Evolutionary conservation across 2,797 vertebrate genomes (phyloP), one percentile per base, ranked within the genome.

Genomic region (Botia kubotai): DNA sequence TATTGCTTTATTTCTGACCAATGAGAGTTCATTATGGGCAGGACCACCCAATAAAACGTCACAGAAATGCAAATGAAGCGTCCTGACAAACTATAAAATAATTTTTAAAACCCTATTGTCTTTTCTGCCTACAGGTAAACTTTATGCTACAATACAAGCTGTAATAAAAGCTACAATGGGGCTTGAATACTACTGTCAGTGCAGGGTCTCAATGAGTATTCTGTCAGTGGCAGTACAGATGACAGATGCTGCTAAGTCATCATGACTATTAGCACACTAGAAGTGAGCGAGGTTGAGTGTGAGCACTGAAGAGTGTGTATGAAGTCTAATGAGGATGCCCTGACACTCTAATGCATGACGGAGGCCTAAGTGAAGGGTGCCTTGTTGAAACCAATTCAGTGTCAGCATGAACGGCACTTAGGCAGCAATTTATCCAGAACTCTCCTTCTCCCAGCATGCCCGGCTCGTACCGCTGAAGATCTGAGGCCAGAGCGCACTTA

Each of bases 311-410:
- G 72, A 75, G 63, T 29, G 63, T 65, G 70, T n/a, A 83, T 83
- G 63, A 17, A 82, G 58, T 80, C 78, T 80, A 80, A 79, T 77
- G 65, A 84, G 82, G 74, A 77, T 60, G 13, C 70, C 71, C 58
- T 60, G 67, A 73, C 81, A 84, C 83, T 86, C 86, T 84, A 85
- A 79, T 77, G 79, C 74, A 84, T 82, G 73, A 84, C 48, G 50
- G 83, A 85, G 81, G 83, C 83, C 75, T 75, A 29, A 80, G 84
- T 74, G 84, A 77, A 81, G 79, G 81, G 77, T 76, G 75, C 48
- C 86, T 86, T 73, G 80, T 86, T 87, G 84, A 87, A 87, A 86
- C 83, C 87, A 77, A 85, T 87, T 87, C 77, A 82, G 23, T 48
- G n/a, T 57, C 48, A 85, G 69, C 77, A 82, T 82, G 76, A 73